Base-by-base conservation (phyloP, 2,888 invertebrate species). In the Pyrgus malvae region DNA sequence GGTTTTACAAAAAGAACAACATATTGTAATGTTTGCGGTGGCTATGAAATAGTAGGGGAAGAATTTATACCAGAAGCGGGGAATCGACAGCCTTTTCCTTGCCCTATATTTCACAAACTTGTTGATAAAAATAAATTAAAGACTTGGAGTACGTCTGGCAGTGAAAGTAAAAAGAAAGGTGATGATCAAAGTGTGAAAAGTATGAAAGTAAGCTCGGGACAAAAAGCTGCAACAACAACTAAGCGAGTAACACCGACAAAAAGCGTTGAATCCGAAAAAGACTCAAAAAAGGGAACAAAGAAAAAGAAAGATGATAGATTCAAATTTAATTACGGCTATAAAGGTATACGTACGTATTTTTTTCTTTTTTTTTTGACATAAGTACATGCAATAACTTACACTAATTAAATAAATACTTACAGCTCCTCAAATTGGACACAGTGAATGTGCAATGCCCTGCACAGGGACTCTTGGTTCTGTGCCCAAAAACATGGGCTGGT, bases 401-500 rank as follows among this genome's bases (percentile, higher is more conserved):
- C 16, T 9, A 31, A 16, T 9, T 16, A 9, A 16, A 16, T n/a
- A 1, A 8, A 11, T 14, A 8, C 8, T 7, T 77, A 25, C 64
- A 90, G 90, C 90, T 40, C 85, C 90, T 58, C 75, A 84, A 63
- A 86, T 87, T 72, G 90, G 89, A 55, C 89, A 90, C 69, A 77
- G 76, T 60, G 69, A 72, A 58, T 90, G 89, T 60, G 75, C 67
- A 27, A 58, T 76, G 59, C 82, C 85, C 27, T 83, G 85, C 65
- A 71, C 70, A 8, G 86, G 84, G 19, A 74, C 72, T 29, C 55
- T 81, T 37, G 69, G 68, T 29, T 59, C 64, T 54, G 89, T 91
- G 19, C 90, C 90, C n/a, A 86, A 80, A 59, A 57, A 61, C 25
- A 90, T 90, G 89, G 90, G 90, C n/a, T 91, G 90, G 90, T 66